A percentile compares a stretch with the other conserved stretches of the same genome.
These are phyloP conservation scores for Drosophila serrata DNA, from an alignment of 1,140 invertebrate genomes.

Conservation along the genomic window DNA sequence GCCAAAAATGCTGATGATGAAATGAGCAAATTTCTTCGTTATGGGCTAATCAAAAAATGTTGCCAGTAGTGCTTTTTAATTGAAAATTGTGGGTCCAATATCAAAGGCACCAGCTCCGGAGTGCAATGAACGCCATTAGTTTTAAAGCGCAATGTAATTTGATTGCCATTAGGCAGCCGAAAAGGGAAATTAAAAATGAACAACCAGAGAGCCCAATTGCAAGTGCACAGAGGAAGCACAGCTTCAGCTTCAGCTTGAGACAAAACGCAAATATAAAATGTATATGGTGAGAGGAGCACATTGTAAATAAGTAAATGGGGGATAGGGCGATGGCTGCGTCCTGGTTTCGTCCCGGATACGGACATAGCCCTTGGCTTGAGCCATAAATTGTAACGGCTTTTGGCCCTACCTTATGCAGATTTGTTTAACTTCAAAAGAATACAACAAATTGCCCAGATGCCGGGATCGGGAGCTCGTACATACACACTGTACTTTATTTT, in stretches of 20 bases:
- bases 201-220: slow-evolving; percentile 5
- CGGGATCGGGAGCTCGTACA: slow-evolving; percentile 9
- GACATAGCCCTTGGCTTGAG: slow-evolving; percentile 38
- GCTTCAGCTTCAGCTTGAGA: background rate
- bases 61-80: slow-evolving; percentile 61
- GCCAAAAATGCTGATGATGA: slow-evolving; percentile 23
- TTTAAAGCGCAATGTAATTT: slow-evolving; percentile 59
- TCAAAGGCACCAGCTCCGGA: slow-evolving; percentile 19
- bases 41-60: slow-evolving; percentile 35
- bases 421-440: slow-evolving; percentile 78
- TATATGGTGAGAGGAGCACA: slow-evolving; percentile 57
- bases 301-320: slow-evolving; percentile 58
- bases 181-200: slow-evolving; percentile 54
- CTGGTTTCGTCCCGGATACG: slow-evolving; percentile 1
- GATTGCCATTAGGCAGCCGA: slow-evolving; percentile 44
- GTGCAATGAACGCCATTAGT: slow-evolving; percentile 60
- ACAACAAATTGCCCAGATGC: slow-evolving; percentile 65
- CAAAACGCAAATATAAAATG: slow-evolving; percentile 66
- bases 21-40: slow-evolving; percentile 43
- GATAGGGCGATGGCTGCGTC: background rate
- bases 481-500: background rate
- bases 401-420: slow-evolving; percentile 76
- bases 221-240: slow-evolving; percentile 30
- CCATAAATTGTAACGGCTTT: slow-evolving; percentile 78
- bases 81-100: slow-evolving; percentile 51